These are phyloP conservation scores for Aphidius gifuensis DNA, from an alignment of 1,140 invertebrate species.

Conservation along the genomic window DNA sequence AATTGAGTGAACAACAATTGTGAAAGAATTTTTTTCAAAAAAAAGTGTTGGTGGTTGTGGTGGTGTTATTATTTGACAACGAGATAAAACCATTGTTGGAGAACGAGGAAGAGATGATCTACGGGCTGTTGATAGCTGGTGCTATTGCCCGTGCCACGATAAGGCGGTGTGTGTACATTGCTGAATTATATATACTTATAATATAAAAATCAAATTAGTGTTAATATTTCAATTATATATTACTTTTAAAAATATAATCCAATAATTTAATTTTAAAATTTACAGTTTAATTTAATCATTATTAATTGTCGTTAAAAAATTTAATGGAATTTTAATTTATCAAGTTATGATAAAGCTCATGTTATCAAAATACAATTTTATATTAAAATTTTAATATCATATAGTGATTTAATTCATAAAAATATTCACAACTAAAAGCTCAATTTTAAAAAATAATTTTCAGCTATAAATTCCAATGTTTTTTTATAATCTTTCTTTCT, in stretches of 20 bases:
- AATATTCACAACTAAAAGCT: too few species aligned
- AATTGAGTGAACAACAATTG: not conserved
- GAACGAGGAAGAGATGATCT: conserved; percentile 52
- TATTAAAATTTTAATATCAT: too few species aligned
- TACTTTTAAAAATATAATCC: too few species aligned
- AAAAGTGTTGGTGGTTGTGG: conserved; percentile 41
- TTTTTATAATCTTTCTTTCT: too few species aligned
- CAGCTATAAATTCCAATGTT: too few species aligned
- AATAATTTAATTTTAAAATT: too few species aligned
- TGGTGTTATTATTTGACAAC: conserved; percentile 36
- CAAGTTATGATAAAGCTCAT: not conserved
- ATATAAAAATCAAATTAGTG: conserved; percentile 1
- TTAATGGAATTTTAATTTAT: not conserved
- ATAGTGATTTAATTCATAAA: too few species aligned
- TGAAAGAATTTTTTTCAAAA: not conserved
- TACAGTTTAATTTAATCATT: too few species aligned
- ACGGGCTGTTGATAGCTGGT: conserved; percentile 53
- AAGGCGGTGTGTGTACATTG: conserved; percentile 57
- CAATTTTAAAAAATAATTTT: too few species aligned
- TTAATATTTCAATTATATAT: too few species aligned
- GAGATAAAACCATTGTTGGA: conserved; percentile 37
- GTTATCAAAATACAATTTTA: too few species aligned
- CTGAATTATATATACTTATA: conserved; percentile 40
- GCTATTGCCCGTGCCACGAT: conserved; percentile 53
- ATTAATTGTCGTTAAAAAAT: too few species aligned